Base-by-base conservation (phyloP, 2,888 invertebrate species). In the Blera fallax region DNA sequence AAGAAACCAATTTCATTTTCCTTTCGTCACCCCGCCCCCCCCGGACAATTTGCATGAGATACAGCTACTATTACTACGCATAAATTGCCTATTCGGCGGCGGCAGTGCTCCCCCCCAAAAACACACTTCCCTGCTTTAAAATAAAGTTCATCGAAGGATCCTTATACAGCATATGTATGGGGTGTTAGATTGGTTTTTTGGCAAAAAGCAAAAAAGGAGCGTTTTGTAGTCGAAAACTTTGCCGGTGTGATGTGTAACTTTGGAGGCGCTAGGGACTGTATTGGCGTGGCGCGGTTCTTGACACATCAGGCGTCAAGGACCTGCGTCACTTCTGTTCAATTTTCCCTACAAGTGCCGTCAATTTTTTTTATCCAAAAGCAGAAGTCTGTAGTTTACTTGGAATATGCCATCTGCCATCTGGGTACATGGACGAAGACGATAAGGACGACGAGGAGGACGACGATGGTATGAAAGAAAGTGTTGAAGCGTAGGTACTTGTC, bases 131-230 rank as follows among this genome's bases (percentile, higher is more conserved):
- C 10, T 18, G 34, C 10, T 10, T 7, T 7, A 16, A 16, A 43
- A 34, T 56, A 24, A n/a, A n/a, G n/a, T n/a, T n/a, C n/a, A n/a
- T n/a, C 56, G 3, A 37, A 56, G 32, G 24, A 50, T 65, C 45
- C 45, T 34, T 34, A 21, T 11, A 52, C n/a, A n/a, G n/a, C n/a
- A n/a, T n/a, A 48, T 54, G 37, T 48, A 62, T 74, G 80, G 54
- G 48, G 52, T 73, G 58, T 73, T 73, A 58, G 65, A 74, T 81
- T 81, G 80, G 62, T 67, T 74, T 74, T 52, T n/a, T n/a, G 24
- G 24, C 8, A 8, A 37, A 34, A 14, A n/a, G 10, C 29, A 11
- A 10, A 34, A 34, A 54, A 54, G 2, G 18, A 18, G 45, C 45
- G 16, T 32, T 24, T 24, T 40, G 7, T 27, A 58, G 34, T 29